Percentiles rank a stretch among this genome's conserved stretches.
phyloP scores from a whole-genome alignment of 92 coral and sea anemone species.

The Parazoanthus swiftii region DNA sequence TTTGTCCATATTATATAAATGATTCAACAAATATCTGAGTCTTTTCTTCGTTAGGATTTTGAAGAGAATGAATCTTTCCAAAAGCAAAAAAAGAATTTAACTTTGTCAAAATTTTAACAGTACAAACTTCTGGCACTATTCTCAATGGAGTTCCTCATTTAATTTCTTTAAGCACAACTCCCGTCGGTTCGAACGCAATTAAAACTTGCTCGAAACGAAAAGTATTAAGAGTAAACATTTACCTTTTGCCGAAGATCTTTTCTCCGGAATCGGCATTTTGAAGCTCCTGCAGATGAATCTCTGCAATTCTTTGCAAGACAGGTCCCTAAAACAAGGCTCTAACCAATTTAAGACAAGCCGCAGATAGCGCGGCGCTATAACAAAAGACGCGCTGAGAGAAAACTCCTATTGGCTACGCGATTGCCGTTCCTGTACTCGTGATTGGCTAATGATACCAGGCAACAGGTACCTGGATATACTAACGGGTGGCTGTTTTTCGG shows the following conservation, averaged over 20 bases:
- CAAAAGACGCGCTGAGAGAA: conserved; percentile 20
- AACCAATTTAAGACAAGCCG: conserved; percentile 1
- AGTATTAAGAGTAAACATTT: background rate
- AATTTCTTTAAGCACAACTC: background rate
- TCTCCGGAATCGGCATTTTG: conserved; percentile 84
- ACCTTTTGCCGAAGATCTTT: conserved; percentile 70
- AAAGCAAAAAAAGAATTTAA: too few species aligned
- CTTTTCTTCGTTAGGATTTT: background rate
- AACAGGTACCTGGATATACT: conserved; percentile 27
- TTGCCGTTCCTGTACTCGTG: background rate
- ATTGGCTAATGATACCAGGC: conserved; percentile 6
- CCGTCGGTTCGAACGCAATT: background rate
- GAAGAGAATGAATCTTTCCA: background rate
- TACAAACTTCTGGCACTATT: too few species aligned
- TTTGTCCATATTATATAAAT: background rate
- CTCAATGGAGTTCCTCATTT: background rate
- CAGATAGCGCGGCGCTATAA: background rate
- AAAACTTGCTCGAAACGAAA: background rate
- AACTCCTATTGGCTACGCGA: conserved; percentile 6
- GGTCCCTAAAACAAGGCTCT: conserved; percentile 21
- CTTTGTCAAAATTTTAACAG: too few species aligned
- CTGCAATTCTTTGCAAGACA: background rate
- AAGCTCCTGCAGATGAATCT: background rate
- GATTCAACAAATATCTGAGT: background rate
- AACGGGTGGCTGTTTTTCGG: conserved; percentile 43